Percentiles rank a stretch among this genome's conserved stretches.
Evolutionary conservation across 2,888 invertebrate species (phyloP).

Genomic region (Amphipoea lucens): DNA sequence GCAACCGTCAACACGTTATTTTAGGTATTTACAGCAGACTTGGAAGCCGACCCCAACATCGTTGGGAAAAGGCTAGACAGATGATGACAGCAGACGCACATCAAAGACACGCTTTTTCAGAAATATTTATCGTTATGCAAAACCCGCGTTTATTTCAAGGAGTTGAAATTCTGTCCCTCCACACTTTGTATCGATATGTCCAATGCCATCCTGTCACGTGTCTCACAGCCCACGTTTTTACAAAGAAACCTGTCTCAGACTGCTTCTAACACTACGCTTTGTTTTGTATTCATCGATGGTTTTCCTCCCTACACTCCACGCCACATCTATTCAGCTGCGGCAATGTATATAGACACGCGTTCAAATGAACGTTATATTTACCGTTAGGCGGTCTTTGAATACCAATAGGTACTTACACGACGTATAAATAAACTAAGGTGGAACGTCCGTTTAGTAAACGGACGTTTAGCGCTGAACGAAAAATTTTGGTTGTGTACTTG

Average conservation of each 20-base stretch:
- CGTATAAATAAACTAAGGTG: conserved; percentile 38
- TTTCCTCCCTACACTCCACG: background rate
- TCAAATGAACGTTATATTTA: conserved; percentile 23
- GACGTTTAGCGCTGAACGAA: background rate
- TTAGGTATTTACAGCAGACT: background rate
- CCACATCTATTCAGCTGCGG: background rate
- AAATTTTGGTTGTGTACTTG: background rate
- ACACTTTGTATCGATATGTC: conserved; percentile 5
- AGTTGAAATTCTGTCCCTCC: conserved; percentile 32
- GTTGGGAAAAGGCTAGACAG: too few relatives aligned
- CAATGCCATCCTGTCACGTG: conserved; percentile 58
- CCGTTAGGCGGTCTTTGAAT: conserved; percentile 29
- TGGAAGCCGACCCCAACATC: too few relatives aligned
- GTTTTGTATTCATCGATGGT: conserved; percentile 28
- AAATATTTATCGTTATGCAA: background rate
- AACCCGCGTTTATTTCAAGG: background rate
- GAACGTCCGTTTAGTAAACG: conserved; percentile 7
- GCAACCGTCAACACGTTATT: background rate
- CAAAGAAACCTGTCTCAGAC: conserved; percentile 37
- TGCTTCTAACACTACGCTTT: conserved; percentile 5
- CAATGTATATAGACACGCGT: conserved; percentile 26
- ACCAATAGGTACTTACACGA: conserved; percentile 5
- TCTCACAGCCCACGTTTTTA: conserved; percentile 51
- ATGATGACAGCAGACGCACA: background rate
- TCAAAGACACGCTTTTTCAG: background rate